Evolutionary conservation across 2,797 vertebrate species (phyloP).

Genomic region (Lophius americanus): DNA sequence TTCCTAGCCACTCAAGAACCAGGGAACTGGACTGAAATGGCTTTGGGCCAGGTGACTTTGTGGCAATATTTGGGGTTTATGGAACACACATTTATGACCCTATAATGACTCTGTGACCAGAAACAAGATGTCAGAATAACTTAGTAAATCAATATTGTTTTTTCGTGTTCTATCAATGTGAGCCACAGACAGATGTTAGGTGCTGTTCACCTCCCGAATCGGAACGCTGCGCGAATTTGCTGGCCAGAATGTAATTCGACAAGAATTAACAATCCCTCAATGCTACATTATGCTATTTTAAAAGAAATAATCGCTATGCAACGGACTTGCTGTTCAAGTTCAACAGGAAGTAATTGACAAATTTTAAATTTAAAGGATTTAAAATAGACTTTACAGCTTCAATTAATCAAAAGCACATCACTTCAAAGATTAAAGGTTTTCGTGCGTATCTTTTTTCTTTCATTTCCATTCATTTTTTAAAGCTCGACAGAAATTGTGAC

Average conservation of each 20-base stretch:
- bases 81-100: conserved; percentile 47
- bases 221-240: conserved; percentile 33
- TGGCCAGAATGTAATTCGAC: conserved; percentile 16
- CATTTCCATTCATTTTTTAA: no score
- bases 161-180: conserved; percentile 61
- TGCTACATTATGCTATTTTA: no score
- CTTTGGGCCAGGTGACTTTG: conserved; percentile 41
- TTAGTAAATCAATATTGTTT: conserved; percentile 56
- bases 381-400: no score
- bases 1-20: conserved; percentile 21
- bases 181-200: conserved; percentile 52
- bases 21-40: conserved; percentile 43
- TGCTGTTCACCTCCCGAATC: conserved; percentile 40
- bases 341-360: no score
- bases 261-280: no score
- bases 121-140: conserved; percentile 61
- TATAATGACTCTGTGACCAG: conserved; percentile 52
- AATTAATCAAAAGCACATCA: no score
- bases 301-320: no score
- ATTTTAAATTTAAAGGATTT: no score
- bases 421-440: no score
- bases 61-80: conserved; percentile 48
- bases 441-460: no score
- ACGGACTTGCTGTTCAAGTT: no score
- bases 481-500: no score